Evolutionary conservation across 2,888 invertebrate genomes (phyloP).

Genomic region (Mesopsocus fuscifrons): DNA sequence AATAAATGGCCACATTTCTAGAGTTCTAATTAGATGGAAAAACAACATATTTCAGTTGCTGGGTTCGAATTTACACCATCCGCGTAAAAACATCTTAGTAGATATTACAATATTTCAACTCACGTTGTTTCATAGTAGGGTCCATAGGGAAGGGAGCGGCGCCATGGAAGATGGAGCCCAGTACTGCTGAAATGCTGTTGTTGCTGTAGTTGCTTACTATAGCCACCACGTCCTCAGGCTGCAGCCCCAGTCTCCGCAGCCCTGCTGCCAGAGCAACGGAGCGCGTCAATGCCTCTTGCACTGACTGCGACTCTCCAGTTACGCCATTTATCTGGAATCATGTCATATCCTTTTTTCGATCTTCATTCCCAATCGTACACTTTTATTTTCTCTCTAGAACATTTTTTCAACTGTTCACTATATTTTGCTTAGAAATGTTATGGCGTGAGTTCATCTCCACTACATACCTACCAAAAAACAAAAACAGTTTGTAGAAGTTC

Average conservation of each 20-base stretch:
- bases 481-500: too few species aligned
- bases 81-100: too few species aligned
- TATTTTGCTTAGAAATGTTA: too few species aligned
- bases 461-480: too few species aligned
- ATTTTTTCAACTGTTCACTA: too few species aligned
- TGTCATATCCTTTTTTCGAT: too few species aligned
- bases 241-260: neutral
- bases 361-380: too few species aligned
- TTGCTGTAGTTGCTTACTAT: neutral
- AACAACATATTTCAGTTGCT: too few species aligned
- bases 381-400: conserved; percentile 1
- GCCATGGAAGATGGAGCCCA: neutral
- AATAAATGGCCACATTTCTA: too few species aligned
- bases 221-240: neutral
- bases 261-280: neutral
- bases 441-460: too few species aligned
- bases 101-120: neutral
- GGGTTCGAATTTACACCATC: too few species aligned
- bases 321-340: neutral
- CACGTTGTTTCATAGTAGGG: neutral
- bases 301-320: neutral
- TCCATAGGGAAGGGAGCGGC: neutral
- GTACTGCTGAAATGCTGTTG: neutral
- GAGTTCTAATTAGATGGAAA: too few species aligned
- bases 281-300: neutral